Percentiles rank a stretch among this genome's conserved stretches.
phyloP scores from a whole-genome alignment of 2,113 vertebrate species.

The Steatornis caripensis region DNA sequence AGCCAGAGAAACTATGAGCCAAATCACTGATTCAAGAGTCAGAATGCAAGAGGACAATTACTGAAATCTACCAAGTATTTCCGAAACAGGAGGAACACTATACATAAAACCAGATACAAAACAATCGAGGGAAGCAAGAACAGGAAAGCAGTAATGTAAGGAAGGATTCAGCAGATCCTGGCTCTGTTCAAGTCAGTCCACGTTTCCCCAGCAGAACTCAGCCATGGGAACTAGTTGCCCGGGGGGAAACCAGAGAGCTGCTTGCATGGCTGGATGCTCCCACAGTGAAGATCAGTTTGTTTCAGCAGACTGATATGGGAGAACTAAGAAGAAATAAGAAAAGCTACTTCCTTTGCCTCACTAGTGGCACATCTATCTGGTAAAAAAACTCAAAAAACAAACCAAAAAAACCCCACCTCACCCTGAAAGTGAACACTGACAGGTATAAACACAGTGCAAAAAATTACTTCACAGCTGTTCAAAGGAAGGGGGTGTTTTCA shows the following conservation, averaged over 20 bases:
- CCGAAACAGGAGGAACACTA: not conserved
- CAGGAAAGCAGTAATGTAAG: not conserved
- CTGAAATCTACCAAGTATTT: not conserved
- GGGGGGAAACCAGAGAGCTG: not conserved
- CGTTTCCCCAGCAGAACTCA: not conserved
- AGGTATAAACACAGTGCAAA: not conserved
- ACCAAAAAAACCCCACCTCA: not conserved
- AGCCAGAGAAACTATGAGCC: not conserved
- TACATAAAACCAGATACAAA: not conserved
- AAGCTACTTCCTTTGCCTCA: not conserved
- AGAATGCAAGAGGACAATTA: not conserved
- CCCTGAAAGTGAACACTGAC: not conserved
- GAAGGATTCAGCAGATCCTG: not conserved
- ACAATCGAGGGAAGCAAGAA: not conserved
- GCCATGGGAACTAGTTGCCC: not conserved
- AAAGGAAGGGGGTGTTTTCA: not conserved
- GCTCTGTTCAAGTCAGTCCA: not conserved
- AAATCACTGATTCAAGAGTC: not conserved
- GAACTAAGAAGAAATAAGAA: not conserved
- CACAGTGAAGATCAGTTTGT: not conserved
- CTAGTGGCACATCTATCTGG: not conserved
- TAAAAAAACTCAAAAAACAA: not conserved
- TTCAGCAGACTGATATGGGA: not conserved
- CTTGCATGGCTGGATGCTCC: not conserved
- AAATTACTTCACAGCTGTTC: not conserved